phyloP scores from a whole-genome alignment of 2,888 invertebrate genomes.

The Watsonalla cultraria region DNA sequence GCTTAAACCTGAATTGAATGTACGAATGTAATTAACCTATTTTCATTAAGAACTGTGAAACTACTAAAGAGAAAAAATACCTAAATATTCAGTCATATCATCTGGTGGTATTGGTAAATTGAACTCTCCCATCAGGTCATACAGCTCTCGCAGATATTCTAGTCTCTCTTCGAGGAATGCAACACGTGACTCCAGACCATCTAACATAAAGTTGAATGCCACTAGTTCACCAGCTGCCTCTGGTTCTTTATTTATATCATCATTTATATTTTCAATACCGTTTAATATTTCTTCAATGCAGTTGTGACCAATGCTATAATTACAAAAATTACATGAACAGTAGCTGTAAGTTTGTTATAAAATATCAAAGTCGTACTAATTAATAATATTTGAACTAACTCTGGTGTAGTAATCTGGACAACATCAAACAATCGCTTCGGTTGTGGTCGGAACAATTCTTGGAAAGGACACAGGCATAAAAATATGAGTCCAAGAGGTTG shows the following conservation, averaged over 20 bases:
- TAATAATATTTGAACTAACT: conserved; percentile 62
- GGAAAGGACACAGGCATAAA: conserved; percentile 84
- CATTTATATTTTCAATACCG: conserved; percentile 81
- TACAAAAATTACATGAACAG: not conserved
- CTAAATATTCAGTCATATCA: conserved; percentile 81
- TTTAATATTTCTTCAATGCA: conserved; percentile 79
- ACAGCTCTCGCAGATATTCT: conserved; percentile 89
- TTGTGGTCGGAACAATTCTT: conserved; percentile 84
- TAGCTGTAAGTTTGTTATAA: not conserved
- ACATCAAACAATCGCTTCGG: conserved; percentile 84
- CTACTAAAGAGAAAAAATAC: conserved; percentile 24
- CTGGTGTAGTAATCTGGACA: conserved; percentile 81
- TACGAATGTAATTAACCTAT: not conserved
- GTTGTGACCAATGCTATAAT: conserved; percentile 79
- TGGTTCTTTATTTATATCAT: conserved; percentile 82
- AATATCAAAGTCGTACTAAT: no score
- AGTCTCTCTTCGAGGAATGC: conserved; percentile 84
- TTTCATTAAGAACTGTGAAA: not conserved
- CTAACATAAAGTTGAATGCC: conserved; percentile 83
- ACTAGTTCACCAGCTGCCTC: conserved; percentile 85
- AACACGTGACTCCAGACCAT: conserved; percentile 82
- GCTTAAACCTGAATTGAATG: conserved; percentile 67
- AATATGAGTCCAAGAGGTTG: conserved; percentile 87
- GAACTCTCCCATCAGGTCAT: conserved; percentile 90
- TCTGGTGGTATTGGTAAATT: conserved; percentile 85